A percentile compares a stretch with the other conserved stretches of the same genome.
Conservation (phyloP, 2,888 invertebrate genomes). For the Helobdella robusta region DNA sequence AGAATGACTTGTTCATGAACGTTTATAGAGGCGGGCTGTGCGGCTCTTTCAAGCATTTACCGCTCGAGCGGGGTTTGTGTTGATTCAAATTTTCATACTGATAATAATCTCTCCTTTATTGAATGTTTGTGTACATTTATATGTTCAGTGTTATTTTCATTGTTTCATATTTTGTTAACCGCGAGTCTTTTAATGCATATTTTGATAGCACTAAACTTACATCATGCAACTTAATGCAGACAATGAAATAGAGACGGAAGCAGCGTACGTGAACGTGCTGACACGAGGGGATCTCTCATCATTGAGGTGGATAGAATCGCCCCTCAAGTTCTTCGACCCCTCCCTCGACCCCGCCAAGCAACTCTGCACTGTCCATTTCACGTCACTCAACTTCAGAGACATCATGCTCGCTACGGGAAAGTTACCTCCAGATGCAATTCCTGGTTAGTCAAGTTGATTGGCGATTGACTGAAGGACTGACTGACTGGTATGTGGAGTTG, state of each 20-base stretch:
- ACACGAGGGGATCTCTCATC: constrained; percentile 86
- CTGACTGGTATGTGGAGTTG: no score
- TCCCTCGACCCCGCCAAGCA: constrained; percentile 53
- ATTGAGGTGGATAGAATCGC: constrained; percentile 83
- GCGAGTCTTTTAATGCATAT: not conserved
- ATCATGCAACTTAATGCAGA: not conserved
- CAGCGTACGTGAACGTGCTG: constrained; percentile 87
- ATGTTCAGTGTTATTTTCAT: not conserved
- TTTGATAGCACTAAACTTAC: not conserved
- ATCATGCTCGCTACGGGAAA: constrained; percentile 96
- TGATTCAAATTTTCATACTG: not conserved
- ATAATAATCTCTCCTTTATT: constrained; percentile 2
- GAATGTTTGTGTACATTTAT: not conserved
- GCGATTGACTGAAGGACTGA: no score
- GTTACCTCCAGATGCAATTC: constrained; percentile 88
- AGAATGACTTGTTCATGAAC: constrained; percentile 73
- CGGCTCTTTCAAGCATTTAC: constrained; percentile 78
- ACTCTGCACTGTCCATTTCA: constrained; percentile 78
- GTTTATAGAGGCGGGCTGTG: constrained; percentile 69
- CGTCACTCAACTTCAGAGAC: constrained; percentile 93
- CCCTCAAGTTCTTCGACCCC: constrained; percentile 45
- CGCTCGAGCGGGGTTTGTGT: constrained; percentile 48
- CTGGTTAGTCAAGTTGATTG: constrained; percentile 69
- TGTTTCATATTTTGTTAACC: not conserved
- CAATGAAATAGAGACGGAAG: constrained; percentile 57